phyloP scores from a whole-genome alignment of 2,797 vertebrate species.

The Malurus leucopterus region DNA sequence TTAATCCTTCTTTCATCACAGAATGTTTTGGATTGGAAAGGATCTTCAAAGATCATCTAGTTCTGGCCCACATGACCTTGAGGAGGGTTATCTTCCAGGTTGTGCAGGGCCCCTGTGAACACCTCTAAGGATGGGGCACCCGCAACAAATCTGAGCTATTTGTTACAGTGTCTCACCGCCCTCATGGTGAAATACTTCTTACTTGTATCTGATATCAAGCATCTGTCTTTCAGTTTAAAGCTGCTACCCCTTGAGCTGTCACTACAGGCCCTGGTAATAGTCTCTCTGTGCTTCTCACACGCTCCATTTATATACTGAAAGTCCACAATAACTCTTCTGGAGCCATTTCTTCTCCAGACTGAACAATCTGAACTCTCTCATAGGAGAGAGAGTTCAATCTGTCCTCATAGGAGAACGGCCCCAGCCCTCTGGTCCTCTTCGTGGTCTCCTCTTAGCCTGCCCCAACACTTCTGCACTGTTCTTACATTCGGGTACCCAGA shows the following conservation, averaged over 20 bases:
- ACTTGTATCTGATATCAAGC: neutral
- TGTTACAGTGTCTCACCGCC: neutral
- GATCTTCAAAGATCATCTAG: neutral
- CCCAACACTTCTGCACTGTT: neutral
- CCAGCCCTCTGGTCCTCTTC: neutral
- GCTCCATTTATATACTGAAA: neutral
- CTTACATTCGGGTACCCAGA: accelerated
- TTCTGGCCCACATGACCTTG: neutral
- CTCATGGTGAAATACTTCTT: neutral
- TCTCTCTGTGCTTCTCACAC: neutral
- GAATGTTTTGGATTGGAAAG: neutral
- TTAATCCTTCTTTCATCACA: neutral
- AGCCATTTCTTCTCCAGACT: neutral
- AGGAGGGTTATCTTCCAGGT: neutral
- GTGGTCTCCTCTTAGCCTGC: neutral
- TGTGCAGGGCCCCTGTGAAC: neutral
- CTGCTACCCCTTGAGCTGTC: neutral
- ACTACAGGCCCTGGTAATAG: neutral
- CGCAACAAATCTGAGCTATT: neutral
- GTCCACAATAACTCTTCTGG: accelerated
- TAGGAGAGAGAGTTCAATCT: no score
- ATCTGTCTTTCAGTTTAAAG: neutral
- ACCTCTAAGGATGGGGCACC: neutral
- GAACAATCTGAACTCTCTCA: neutral
- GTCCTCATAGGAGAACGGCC: accelerated